phyloP scores from a whole-genome alignment of 2,888 invertebrate species.

The Watsonalla binaria region DNA sequence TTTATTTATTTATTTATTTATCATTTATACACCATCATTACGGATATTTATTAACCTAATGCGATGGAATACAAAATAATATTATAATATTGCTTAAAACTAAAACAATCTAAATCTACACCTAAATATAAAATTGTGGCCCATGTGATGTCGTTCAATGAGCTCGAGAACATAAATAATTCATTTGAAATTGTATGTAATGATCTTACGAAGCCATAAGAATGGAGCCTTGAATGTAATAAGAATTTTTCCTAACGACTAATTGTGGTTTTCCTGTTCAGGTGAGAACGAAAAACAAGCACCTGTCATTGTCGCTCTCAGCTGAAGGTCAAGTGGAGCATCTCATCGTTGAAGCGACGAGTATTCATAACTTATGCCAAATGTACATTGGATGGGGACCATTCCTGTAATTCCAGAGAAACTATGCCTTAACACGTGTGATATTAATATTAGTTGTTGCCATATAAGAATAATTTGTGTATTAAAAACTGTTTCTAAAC shows the following conservation, averaged over 20 bases:
- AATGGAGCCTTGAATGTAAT: neutral
- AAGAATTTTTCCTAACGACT: neutral
- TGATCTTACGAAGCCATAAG: neutral
- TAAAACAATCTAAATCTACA: no score
- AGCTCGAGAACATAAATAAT: no score
- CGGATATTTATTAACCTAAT: no score
- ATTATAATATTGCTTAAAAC: no score
- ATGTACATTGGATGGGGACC: slow-evolving; percentile 99
- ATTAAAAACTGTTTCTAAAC: no score
- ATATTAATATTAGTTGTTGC: neutral
- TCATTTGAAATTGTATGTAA: neutral
- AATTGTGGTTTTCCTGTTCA: slow-evolving; percentile 29
- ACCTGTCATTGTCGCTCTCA: slow-evolving; percentile 85
- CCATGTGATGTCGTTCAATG: no score
- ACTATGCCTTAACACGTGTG: slow-evolving; percentile 4
- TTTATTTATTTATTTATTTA: no score
- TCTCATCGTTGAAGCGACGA: slow-evolving; percentile 94
- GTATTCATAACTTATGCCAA: slow-evolving; percentile 91
- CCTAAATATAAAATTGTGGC: no score
- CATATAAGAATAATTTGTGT: no score
- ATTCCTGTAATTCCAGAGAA: slow-evolving; percentile 78
- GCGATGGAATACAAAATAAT: no score
- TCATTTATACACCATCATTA: no score
- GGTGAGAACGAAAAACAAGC: slow-evolving; percentile 80
- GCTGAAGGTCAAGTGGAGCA: slow-evolving; percentile 97